A percentile compares a stretch with the other conserved stretches of the same genome.
These are phyloP conservation scores for Drosophila bocki DNA, from an alignment of 1,140 invertebrate species.

Conservation along the genomic window DNA sequence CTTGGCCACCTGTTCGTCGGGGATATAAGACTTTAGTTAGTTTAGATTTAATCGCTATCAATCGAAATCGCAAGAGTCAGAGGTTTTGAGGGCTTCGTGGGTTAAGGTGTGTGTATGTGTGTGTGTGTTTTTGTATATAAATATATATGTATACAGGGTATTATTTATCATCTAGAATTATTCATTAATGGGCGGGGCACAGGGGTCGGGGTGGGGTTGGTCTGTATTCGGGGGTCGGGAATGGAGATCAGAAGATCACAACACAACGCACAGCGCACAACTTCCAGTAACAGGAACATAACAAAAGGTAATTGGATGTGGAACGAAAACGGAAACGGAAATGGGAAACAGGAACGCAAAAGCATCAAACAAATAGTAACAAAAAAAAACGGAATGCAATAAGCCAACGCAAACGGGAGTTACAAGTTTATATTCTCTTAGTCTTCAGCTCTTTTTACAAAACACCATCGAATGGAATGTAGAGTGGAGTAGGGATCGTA, in stretches of 20 bases:
- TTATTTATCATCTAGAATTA: slow-evolving; percentile 26
- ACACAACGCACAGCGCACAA: slow-evolving; percentile 72
- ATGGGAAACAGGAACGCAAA: slow-evolving; percentile 32
- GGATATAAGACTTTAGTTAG: slow-evolving; percentile 17
- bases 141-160: slow-evolving; percentile 25
- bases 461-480: slow-evolving; percentile 24
- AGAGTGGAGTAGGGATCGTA: slow-evolving; percentile 8
- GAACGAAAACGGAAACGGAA: slow-evolving; percentile 34
- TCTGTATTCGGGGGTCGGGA: neutral
- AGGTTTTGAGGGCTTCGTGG: slow-evolving; percentile 40
- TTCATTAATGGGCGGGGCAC: slow-evolving; percentile 16
- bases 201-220: neutral
- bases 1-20: slow-evolving; percentile 88
- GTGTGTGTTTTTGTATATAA: neutral
- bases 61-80: slow-evolving; percentile 12
- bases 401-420: slow-evolving; percentile 35
- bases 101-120: slow-evolving; percentile 38
- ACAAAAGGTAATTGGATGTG: slow-evolving; percentile 4
- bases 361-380: slow-evolving; percentile 41
- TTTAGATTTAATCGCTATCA: slow-evolving; percentile 11
- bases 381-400: slow-evolving; percentile 34
- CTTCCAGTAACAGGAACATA: slow-evolving; percentile 58
- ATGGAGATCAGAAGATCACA: slow-evolving; percentile 53
- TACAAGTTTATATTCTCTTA: slow-evolving; percentile 23
- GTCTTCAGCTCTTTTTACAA: slow-evolving; percentile 36